Conservation (phyloP, 2,888 invertebrate species). For the Thera britannica region DNA sequence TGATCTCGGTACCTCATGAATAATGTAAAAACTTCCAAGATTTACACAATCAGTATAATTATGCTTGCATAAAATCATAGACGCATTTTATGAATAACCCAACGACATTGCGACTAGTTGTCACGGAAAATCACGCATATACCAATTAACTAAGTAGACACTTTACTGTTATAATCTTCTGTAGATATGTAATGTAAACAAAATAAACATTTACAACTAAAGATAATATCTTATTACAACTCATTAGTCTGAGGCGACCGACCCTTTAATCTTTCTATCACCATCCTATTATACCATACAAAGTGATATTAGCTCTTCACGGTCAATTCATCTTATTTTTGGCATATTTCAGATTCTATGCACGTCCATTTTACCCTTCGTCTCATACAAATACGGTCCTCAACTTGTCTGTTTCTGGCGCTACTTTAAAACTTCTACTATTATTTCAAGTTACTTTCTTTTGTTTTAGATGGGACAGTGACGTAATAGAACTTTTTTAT, state of each 20-base stretch:
- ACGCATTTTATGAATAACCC: slow-evolving; percentile 24
- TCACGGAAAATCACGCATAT: slow-evolving; percentile 64
- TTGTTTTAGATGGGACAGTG: no score
- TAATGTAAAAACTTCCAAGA: not conserved
- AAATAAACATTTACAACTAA: slow-evolving; percentile 46
- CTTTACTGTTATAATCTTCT: slow-evolving; percentile 6
- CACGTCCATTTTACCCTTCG: no score
- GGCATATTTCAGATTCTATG: no score
- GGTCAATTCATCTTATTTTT: no score
- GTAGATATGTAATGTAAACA: slow-evolving; percentile 44
- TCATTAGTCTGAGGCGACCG: slow-evolving; percentile 3
- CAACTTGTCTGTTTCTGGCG: no score
- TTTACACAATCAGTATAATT: not conserved
- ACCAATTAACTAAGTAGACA: slow-evolving; percentile 20
- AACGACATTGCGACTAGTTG: slow-evolving; percentile 41
- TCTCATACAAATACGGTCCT: no score
- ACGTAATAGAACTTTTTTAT: no score
- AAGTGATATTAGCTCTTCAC: no score
- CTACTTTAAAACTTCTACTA: no score
- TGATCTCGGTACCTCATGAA: not conserved
- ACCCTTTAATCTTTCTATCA: not conserved
- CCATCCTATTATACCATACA: not conserved
- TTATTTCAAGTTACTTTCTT: no score
- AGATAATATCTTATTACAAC: slow-evolving; percentile 12
- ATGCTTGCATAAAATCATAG: slow-evolving; percentile 5